Percentiles rank a stretch among this genome's conserved stretches.
phyloP scores from a whole-genome alignment of 2,797 vertebrate species.

The Myotis myotis region DNA sequence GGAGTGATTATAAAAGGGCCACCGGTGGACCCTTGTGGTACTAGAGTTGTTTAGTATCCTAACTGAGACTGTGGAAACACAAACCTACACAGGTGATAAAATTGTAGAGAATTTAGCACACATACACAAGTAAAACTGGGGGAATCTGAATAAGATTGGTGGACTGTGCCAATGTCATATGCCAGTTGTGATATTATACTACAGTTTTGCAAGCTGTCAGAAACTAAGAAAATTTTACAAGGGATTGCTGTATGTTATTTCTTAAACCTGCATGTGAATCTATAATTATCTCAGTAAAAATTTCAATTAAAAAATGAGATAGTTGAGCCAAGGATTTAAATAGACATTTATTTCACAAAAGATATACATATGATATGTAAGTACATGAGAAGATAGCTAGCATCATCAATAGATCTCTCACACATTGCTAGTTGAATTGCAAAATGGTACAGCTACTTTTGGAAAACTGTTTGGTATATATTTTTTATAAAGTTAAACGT shows the following conservation, averaged over 20 bases:
- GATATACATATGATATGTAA: background rate
- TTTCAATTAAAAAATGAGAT: background rate
- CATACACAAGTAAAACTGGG: background rate
- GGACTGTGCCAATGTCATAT: background rate
- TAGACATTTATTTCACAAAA: background rate
- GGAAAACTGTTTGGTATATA: background rate
- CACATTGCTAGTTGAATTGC: background rate
- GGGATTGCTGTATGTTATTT: background rate
- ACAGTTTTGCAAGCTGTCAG: background rate
- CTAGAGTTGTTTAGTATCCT: background rate
- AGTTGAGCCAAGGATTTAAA: background rate
- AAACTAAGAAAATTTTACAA: conserved; percentile 1
- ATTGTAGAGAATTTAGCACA: background rate
- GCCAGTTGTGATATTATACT: background rate
- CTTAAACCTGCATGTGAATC: background rate
- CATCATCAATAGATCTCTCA: background rate
- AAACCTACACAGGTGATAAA: background rate
- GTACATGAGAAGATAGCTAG: background rate
- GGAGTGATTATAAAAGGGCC: background rate
- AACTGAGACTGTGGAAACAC: background rate
- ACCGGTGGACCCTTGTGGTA: background rate
- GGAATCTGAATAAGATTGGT: background rate
- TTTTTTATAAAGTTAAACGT: background rate
- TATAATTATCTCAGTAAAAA: background rate
- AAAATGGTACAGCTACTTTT: background rate